Base-by-base conservation (phyloP, 2,888 invertebrate genomes). In the Pocota personata region DNA sequence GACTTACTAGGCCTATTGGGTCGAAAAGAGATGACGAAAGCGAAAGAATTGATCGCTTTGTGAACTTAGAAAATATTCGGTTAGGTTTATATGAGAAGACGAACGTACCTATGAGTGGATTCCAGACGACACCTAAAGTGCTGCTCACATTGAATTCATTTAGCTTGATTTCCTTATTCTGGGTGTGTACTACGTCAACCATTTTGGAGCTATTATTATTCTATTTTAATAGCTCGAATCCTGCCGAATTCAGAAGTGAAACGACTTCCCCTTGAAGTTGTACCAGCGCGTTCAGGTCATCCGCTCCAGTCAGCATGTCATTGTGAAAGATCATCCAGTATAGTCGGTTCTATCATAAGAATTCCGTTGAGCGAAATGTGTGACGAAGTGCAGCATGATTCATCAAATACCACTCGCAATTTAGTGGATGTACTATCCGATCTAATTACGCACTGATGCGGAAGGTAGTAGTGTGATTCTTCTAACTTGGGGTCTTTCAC, bases 281-380 rank as follows among this genome's bases (percentile, higher is more conserved):
- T 12, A 40, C n/a, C 40, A 40, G 40, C 12, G 2, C 4, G n/a
- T 40, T n/a, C 40, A 40, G 5, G 7, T 40, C 40, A n/a, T 40
- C 40, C 2, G 40, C 40, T 40, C n/a, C n/a, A n/a, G n/a, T n/a
- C n/a, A n/a, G n/a, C n/a, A n/a, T n/a, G n/a, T n/a, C 40, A n/a
- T n/a, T 4, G n/a, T 40, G n/a, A n/a, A 0, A 79, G 50, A n/a
- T 87, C 80, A 10, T 64, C 37, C 37, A 87, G 86, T 19, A 88
- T 76, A 30, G 87, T 84, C 16, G 87, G 84, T 5, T 79, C 84
- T 30, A 84, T 82, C n/a, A n/a, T n/a, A n/a, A n/a, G n/a, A n/a
- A n/a, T n/a, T n/a, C n/a, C n/a, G 78, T n/a, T n/a, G n/a, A n/a
- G n/a, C n/a, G n/a, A n/a, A n/a, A n/a, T n/a, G n/a, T n/a, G n/a